phyloP scores from a whole-genome alignment of 2,113 vertebrate species.

The Orientallactaga bullata region DNA sequence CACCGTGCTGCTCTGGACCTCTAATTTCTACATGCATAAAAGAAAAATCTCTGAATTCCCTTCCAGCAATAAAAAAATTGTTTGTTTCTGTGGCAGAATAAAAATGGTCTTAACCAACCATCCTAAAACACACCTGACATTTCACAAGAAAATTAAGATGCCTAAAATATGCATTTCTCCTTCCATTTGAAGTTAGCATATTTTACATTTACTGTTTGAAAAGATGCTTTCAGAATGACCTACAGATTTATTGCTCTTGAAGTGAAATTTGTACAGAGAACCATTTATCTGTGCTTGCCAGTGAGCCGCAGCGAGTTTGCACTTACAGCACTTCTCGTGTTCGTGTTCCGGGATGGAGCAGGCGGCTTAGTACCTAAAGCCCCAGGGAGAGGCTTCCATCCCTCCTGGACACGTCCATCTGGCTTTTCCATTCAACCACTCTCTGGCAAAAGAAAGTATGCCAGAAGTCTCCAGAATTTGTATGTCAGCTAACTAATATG shows the following conservation, averaged over 20 bases:
- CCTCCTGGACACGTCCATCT: neutral
- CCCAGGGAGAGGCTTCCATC: neutral
- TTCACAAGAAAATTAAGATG: slow-evolving; percentile 56
- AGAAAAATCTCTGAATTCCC: neutral
- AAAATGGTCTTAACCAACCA: neutral
- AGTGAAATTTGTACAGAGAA: slow-evolving; percentile 38
- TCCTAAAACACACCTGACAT: neutral
- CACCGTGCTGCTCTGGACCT: neutral
- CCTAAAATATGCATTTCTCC: neutral
- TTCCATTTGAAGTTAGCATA: slow-evolving; percentile 39
- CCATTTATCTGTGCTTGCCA: slow-evolving; percentile 32
- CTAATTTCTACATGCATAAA: neutral
- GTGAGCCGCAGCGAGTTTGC: neutral
- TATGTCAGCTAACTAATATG: slow-evolving; percentile 59
- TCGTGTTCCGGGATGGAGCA: slow-evolving; percentile 44
- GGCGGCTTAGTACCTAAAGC: neutral
- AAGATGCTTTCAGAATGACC: neutral
- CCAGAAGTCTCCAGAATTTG: slow-evolving; percentile 63
- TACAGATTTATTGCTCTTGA: slow-evolving; percentile 43
- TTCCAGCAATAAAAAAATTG: neutral
- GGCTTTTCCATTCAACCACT: slow-evolving; percentile 56
- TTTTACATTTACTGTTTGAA: slow-evolving; percentile 48
- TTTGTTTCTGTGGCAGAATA: neutral
- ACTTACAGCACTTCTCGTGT: slow-evolving; percentile 53
- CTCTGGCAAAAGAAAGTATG: slow-evolving; percentile 61